Conservation (phyloP, 2,113 vertebrate species). For the Puma concolor region DNA sequence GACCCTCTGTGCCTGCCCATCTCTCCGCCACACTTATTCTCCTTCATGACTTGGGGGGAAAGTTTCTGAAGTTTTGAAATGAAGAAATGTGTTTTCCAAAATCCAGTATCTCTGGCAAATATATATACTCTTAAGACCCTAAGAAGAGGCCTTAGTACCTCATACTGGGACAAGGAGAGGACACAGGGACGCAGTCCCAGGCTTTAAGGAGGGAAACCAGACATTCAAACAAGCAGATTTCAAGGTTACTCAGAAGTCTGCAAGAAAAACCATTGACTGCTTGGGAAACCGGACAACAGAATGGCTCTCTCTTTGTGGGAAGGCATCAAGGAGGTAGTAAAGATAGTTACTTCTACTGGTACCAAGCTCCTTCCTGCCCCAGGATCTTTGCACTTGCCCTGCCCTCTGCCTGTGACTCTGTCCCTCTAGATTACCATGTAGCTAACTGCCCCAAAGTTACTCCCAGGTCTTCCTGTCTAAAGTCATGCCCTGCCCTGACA, state of each 20-base stretch:
- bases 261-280: not conserved
- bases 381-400: not conserved
- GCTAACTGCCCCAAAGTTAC: not conserved
- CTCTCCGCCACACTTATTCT: not conserved
- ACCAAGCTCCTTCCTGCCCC: not conserved
- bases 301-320: not conserved
- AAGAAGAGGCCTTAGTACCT: not conserved
- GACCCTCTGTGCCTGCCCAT: not conserved
- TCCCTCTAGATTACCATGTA: not conserved
- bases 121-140: not conserved
- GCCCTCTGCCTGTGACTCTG: not conserved
- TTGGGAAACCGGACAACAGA: not conserved
- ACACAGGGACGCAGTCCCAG: not conserved
- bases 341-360: not conserved
- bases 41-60: not conserved
- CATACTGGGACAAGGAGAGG: not conserved
- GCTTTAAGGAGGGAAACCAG: not conserved
- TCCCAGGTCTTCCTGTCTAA: not conserved
- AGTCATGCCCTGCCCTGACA: not conserved
- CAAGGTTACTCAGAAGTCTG: not conserved
- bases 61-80: not conserved
- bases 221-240: not conserved
- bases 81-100: not conserved
- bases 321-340: not conserved
- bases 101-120: not conserved